These are phyloP conservation scores for Alviniconcha marisindica DNA, from an alignment of 1,140 invertebrate species.

Conservation along the genomic window DNA sequence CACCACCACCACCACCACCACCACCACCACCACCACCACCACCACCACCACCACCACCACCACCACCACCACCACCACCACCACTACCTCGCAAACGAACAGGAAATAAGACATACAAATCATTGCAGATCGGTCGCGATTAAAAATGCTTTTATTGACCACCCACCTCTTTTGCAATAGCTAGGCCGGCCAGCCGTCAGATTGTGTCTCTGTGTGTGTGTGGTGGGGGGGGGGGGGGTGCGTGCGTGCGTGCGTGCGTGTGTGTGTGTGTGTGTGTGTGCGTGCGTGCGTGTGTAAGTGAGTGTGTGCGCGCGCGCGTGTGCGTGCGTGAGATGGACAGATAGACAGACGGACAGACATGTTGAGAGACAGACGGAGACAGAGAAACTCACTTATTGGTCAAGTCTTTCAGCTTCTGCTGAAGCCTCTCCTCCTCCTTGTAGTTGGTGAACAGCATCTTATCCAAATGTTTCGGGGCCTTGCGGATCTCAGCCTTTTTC, in stretches of 20 bases:
- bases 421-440: conserved; percentile 57
- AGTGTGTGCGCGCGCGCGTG: not conserved
- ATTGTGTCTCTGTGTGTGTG: too few species aligned
- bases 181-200: too few species aligned
- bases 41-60: conserved; percentile 4
- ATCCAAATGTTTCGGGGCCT: conserved; percentile 57
- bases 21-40: conserved; percentile 4
- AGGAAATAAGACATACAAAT: not conserved
- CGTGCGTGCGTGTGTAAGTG: not conserved
- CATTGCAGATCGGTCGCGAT: not conserved
- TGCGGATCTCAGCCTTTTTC: conserved; percentile 39
- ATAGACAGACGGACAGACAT: too few species aligned
- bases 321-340: not conserved
- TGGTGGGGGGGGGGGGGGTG: not conserved
- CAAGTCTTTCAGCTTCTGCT: conserved; percentile 44
- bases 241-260: not conserved
- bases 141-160: not conserved
- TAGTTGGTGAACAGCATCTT: conserved; percentile 63
- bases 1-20: conserved; percentile 4
- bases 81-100: not conserved
- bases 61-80: not conserved
- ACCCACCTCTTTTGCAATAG: not conserved
- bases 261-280: conserved; percentile 12
- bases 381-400: conserved; percentile 20
- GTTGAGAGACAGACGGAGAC: not conserved